Evolutionary conservation across 2,113 vertebrate genomes (phyloP).

Genomic region (Megaptera novaeangliae): DNA sequence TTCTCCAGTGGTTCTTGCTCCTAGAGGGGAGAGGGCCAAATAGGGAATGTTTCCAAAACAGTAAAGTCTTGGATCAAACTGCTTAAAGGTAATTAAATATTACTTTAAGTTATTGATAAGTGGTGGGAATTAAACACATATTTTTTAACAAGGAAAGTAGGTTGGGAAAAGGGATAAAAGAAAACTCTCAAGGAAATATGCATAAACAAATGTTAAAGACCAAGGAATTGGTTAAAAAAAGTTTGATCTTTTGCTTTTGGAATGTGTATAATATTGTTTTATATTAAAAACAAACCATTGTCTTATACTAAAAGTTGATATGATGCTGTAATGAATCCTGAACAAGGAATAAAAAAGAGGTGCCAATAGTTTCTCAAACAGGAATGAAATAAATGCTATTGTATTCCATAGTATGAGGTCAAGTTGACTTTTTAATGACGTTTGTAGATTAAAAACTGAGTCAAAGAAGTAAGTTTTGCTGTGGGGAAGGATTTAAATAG

Average conservation of each 20-base stretch:
- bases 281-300: background rate
- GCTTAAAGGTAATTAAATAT: background rate
- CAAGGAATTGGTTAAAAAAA: background rate
- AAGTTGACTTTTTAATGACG: slow-evolving; percentile 8
- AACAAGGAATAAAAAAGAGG: slow-evolving; percentile 3
- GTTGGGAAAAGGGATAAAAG: background rate
- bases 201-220: slow-evolving; percentile 15
- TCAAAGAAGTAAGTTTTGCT: background rate
- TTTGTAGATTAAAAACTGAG: slow-evolving; percentile 20
- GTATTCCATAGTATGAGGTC: background rate
- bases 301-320: slow-evolving; percentile 11
- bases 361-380: slow-evolving; percentile 34
- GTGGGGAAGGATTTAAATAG: background rate
- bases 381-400: background rate
- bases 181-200: slow-evolving; percentile 10
- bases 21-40: slow-evolving; percentile 6
- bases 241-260: background rate
- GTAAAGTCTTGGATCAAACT: background rate
- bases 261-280: background rate
- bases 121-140: background rate
- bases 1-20: slow-evolving; percentile 31
- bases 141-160: background rate
- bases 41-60: background rate
- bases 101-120: slow-evolving; percentile 23
- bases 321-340: slow-evolving; percentile 11